phyloP scores from a whole-genome alignment of 2,797 vertebrate genomes.

The Phylloscopus collybita region DNA sequence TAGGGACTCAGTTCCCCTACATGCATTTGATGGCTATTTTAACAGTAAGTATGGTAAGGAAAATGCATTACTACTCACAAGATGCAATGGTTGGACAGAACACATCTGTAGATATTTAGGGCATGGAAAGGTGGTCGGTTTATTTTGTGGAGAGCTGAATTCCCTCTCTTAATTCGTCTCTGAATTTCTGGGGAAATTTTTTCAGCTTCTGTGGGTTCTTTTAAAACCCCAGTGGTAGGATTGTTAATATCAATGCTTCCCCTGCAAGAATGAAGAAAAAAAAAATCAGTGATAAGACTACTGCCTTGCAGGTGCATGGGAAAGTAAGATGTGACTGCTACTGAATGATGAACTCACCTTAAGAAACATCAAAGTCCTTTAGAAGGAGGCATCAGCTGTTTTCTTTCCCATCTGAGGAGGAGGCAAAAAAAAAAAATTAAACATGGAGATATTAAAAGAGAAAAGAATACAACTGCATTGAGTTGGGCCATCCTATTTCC shows the following conservation, averaged over 20 bases:
- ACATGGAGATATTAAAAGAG: neutral
- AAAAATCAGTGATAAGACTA: neutral
- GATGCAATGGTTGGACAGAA: neutral
- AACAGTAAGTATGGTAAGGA: neutral
- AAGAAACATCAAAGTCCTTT: neutral
- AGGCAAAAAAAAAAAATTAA: accelerated
- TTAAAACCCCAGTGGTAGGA: neutral
- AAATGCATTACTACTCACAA: neutral
- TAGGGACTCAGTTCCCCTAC: neutral
- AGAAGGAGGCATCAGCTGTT: neutral
- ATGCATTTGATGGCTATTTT: neutral
- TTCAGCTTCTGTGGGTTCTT: neutral
- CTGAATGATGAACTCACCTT: neutral
- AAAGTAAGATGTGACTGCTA: neutral
- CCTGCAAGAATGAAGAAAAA: neutral
- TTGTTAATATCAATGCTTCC: neutral
- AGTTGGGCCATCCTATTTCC: neutral
- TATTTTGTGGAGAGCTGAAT: neutral
- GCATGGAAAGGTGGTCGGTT: neutral
- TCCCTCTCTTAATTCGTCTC: accelerated
- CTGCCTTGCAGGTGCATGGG: neutral
- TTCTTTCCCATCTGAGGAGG: neutral
- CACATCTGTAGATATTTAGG: neutral
- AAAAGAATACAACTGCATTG: neutral
- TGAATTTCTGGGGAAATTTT: neutral